phyloP scores from a whole-genome alignment of 64 coral and sea anemone species.

The Pocillopora damicornis region DNA sequence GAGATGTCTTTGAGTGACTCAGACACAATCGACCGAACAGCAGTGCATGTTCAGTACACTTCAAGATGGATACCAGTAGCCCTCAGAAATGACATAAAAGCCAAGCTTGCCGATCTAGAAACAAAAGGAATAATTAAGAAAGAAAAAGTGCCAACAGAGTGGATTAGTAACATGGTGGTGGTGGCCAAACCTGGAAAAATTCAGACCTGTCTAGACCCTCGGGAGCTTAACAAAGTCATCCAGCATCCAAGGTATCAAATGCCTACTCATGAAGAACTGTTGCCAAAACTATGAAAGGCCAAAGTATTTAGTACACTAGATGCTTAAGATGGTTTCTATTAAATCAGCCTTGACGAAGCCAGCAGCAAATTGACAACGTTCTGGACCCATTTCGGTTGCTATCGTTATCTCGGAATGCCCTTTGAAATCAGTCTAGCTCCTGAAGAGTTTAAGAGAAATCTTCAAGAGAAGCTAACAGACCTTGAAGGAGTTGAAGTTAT shows the following conservation, averaged over 20 bases:
- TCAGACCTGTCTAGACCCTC: constrained; percentile 41
- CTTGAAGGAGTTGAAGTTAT: constrained; percentile 34
- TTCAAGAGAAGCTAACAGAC: constrained; percentile 28
- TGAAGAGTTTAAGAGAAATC: constrained; percentile 33
- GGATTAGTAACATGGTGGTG: constrained; percentile 47
- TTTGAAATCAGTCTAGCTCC: constrained; percentile 43
- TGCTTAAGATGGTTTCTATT: constrained; percentile 6
- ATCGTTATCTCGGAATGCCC: constrained; percentile 31
- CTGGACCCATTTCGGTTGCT: constrained; percentile 9
- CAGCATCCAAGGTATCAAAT: constrained; percentile 36
- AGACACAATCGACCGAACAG: background rate
- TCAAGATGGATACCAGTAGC: background rate
- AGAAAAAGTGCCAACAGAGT: constrained; percentile 3
- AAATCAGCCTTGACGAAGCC: constrained; percentile 31
- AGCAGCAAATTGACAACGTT: constrained; percentile 19
- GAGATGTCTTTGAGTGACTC: constrained; percentile 41
- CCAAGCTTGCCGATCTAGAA: constrained; percentile 23
- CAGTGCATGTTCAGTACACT: constrained; percentile 42
- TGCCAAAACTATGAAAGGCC: constrained; percentile 35
- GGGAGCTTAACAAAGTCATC: constrained; percentile 37
- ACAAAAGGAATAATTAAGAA: constrained; percentile 29
- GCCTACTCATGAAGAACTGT: constrained; percentile 27
- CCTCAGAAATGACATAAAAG: constrained; percentile 6
- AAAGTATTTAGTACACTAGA: constrained; percentile 26
- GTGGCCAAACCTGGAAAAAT: constrained; percentile 33